phyloP scores from a whole-genome alignment of 2,797 vertebrate genomes.

The Argya squamiceps region DNA sequence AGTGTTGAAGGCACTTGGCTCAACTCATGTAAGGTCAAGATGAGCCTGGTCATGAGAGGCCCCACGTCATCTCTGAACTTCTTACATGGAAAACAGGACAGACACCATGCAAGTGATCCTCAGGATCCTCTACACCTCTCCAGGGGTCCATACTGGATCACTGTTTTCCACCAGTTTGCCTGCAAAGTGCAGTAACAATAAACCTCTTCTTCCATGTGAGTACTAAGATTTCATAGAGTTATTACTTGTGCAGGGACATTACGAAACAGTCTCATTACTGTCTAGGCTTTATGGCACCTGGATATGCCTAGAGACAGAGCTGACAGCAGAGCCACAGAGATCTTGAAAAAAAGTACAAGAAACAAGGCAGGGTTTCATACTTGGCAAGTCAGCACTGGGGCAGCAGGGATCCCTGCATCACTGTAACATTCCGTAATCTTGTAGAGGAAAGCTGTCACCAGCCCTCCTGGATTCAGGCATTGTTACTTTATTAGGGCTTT shows the following conservation, averaged over 20 bases:
- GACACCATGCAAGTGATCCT: not conserved
- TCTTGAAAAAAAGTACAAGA: not conserved
- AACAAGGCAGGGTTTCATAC: not conserved
- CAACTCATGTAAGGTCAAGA: fast-evolving
- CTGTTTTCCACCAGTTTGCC: not conserved
- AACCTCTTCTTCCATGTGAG: not conserved
- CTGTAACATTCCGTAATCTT: not conserved
- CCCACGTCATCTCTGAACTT: not conserved
- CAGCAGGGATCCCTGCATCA: not conserved
- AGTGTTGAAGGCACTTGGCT: not conserved
- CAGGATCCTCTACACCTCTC: not conserved
- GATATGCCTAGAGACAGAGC: not conserved
- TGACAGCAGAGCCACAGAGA: not conserved
- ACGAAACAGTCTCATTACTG: not conserved
- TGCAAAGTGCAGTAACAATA: not conserved
- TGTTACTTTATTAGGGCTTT: not conserved
- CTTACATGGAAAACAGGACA: fast-evolving
- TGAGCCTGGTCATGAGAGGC: not conserved
- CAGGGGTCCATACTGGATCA: not conserved
- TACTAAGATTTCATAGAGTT: not conserved
- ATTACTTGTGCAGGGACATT: not conserved
- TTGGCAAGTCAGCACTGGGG: not conserved
- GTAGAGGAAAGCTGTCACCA: not conserved
- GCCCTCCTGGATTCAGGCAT: not conserved
- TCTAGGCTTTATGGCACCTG: not conserved